A percentile compares a stretch with the other conserved stretches of the same genome.
Evolutionary conservation across 2,888 invertebrate genomes (phyloP).

Genomic region (Sminthurinus aureus): DNA sequence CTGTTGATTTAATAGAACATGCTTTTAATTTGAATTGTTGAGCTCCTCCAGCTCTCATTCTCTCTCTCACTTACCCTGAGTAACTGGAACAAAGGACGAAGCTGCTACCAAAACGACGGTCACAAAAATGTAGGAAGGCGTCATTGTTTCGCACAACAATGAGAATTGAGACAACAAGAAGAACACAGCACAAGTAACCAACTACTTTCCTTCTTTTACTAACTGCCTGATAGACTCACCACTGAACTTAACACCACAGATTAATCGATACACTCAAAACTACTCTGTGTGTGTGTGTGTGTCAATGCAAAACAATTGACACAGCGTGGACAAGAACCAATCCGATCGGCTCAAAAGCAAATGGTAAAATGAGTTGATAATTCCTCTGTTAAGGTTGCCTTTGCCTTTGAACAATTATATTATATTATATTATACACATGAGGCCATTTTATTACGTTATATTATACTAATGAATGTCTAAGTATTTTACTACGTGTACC

Average conservation of each 20-base stretch:
- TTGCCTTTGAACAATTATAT: slow-evolving; percentile 24
- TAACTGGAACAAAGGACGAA: slow-evolving; percentile 20
- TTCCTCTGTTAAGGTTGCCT: slow-evolving; percentile 26
- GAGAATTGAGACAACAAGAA: neutral
- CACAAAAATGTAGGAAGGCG: slow-evolving; percentile 16
- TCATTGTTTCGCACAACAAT: slow-evolving; percentile 28
- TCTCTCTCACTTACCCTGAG: slow-evolving; percentile 21
- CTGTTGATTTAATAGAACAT: neutral
- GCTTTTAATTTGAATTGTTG: neutral
- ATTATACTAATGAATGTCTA: no score
- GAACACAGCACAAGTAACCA: neutral
- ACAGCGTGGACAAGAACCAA: neutral
- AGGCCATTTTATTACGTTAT: no score
- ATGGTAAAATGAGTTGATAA: slow-evolving; percentile 35
- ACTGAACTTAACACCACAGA: neutral
- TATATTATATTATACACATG: no score
- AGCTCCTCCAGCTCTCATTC: neutral
- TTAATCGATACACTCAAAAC: neutral
- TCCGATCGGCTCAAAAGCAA: slow-evolving; percentile 31
- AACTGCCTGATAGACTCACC: neutral
- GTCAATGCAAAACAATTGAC: neutral
- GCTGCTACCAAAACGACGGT: slow-evolving; percentile 23
- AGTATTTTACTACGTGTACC: no score
- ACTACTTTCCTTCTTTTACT: slow-evolving; percentile 4
- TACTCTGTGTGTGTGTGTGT: no score